phyloP scores from a whole-genome alignment of 2,888 invertebrate genomes.

The Tetrapedia diversipes region DNA sequence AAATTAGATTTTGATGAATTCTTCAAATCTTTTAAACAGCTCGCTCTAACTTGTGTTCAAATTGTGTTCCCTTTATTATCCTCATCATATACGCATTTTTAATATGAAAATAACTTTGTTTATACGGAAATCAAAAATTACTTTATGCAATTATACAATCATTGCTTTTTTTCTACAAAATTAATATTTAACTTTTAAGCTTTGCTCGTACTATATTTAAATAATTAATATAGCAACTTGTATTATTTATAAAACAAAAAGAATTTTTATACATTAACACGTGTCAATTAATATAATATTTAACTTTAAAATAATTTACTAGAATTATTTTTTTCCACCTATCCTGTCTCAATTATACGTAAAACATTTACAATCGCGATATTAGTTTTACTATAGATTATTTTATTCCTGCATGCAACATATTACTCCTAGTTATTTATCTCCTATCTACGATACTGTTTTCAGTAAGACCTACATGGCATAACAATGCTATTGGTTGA shows the following conservation, averaged over 20 bases:
- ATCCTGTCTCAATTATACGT: background rate
- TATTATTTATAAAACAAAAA: background rate
- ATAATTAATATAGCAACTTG: background rate
- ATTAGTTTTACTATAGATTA: background rate
- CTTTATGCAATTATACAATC: too few species aligned
- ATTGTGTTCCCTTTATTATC: background rate
- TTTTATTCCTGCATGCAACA: background rate
- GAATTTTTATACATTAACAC: background rate
- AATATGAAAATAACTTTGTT: background rate
- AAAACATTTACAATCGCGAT: background rate
- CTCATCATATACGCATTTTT: too few species aligned
- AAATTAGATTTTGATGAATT: background rate
- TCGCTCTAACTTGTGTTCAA: background rate
- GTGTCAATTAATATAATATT: background rate
- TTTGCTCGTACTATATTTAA: background rate
- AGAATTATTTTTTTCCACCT: background rate
- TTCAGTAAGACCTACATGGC: constrained; percentile 24
- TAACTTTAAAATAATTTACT: background rate
- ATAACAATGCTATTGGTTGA: constrained; percentile 40
- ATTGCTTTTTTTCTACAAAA: background rate
- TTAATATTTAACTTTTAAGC: too few species aligned
- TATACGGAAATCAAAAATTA: too few species aligned
- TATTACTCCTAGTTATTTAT: background rate
- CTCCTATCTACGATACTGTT: constrained; percentile 48
- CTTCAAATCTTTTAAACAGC: too few species aligned